Percentiles rank a stretch among this genome's conserved stretches.
phyloP scores from a whole-genome alignment of 2,888 invertebrate genomes.

The Phasia obesa region DNA sequence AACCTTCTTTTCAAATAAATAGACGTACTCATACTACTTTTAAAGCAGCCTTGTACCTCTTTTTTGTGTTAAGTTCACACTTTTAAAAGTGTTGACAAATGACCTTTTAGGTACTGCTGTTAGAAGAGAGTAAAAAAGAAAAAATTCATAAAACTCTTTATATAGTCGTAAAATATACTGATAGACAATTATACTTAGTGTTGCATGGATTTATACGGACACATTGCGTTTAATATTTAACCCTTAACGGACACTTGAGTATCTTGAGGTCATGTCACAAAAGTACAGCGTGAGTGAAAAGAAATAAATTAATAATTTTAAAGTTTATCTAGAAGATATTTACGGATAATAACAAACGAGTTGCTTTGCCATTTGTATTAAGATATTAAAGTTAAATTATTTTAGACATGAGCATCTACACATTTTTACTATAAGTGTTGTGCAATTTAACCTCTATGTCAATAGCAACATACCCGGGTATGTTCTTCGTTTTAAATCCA shows the following conservation, averaged over 20 bases:
- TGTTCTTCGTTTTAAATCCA: too few relatives aligned
- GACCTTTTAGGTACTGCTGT: constrained; percentile 55
- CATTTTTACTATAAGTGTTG: too few relatives aligned
- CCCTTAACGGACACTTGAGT: not conserved
- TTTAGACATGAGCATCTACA: too few relatives aligned
- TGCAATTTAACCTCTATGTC: too few relatives aligned
- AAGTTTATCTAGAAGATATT: too few relatives aligned
- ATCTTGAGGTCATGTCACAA: not conserved
- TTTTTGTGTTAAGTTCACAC: constrained; percentile 34
- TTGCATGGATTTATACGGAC: constrained; percentile 19
- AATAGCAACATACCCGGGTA: too few relatives aligned
- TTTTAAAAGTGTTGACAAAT: constrained; percentile 64
- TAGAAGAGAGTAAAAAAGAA: constrained; percentile 36
- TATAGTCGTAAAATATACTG: constrained; percentile 23
- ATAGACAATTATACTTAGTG: constrained; percentile 39
- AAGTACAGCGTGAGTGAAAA: not conserved
- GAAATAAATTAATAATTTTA: too few relatives aligned
- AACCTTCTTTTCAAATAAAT: constrained; percentile 30
- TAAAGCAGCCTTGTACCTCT: constrained; percentile 39
- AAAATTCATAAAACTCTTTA: constrained; percentile 50
- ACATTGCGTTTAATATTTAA: constrained; percentile 24
- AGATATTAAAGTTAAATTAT: too few relatives aligned
- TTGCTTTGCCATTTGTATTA: too few relatives aligned
- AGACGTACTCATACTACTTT: not conserved
- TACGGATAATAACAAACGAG: too few relatives aligned